Evolutionary conservation across 2,113 vertebrate genomes (phyloP), one percentile per base, ranked within the genome.

Genomic region (Chaetorhynchus papuensis): DNA sequence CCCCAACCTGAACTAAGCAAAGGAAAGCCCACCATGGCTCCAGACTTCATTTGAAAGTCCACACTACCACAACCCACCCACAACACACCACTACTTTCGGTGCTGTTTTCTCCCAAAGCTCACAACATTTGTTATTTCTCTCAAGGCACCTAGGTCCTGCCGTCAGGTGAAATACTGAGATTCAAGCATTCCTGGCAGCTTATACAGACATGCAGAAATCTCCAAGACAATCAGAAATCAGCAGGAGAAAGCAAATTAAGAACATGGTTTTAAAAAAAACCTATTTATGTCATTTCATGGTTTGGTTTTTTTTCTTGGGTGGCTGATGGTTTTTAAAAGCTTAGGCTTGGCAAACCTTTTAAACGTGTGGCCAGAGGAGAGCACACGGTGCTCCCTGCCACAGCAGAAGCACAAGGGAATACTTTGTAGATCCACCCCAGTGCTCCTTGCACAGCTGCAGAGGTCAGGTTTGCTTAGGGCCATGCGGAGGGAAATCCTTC

Each of bases 1-100:
- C 15, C 18, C 19, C 50, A 74, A 54, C 18, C 23, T 1, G 1
- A 71, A 44, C 0, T 1, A 75, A 59, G 56, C 61, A 85, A 0
- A 2, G 42, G 47, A 50, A 71, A 85, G 37, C 27, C 7, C n/a
- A 56, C 39, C 19, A 6, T 19, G 49, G 33, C 70, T 83, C 68
- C 27, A 69, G 54, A 17, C 45, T 52, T n/a, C 15, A 15, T 35
- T 10, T 39, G 12, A 53, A 78, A 70, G 30, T 27, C 53, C 42
- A 70, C 3, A 16, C 37, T 8, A 50, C 26, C 65, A 71, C n/a
- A 77, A 11, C 23, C 26, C n/a, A 42, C 0, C 2, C 42, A 41
- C 18, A 39, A 28, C 33, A 6, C 33, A 54, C 26, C 6, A 3
- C 54, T 35, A 4, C 18, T 33, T 50, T 23, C 47, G 39, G 30